phyloP scores from a whole-genome alignment of 2,797 vertebrate genomes.

The Agapornis canus region DNA sequence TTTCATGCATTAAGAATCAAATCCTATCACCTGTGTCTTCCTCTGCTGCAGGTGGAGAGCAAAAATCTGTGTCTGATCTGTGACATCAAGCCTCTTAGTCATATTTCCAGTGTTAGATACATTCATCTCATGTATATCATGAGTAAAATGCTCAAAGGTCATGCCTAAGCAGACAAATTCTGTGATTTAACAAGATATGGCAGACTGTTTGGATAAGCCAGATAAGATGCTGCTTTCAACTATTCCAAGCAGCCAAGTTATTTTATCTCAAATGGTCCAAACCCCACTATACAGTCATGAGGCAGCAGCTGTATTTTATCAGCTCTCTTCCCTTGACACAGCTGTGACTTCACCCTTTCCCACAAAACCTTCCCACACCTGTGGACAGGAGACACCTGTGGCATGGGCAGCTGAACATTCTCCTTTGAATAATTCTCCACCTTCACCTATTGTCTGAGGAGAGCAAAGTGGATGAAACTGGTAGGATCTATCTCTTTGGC shows the following conservation, averaged over 20 bases:
- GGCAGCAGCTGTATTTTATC: neutral
- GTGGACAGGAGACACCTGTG: neutral
- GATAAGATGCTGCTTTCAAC: neutral
- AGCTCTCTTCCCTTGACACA: neutral
- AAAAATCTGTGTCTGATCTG: neutral
- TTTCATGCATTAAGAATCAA: neutral
- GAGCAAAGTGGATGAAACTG: neutral
- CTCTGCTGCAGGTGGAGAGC: neutral
- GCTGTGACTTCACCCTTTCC: neutral
- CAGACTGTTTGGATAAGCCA: neutral
- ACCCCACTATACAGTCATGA: neutral
- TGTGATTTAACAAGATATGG: neutral
- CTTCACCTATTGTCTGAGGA: neutral
- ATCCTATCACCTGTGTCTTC: neutral
- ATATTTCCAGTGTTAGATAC: neutral
- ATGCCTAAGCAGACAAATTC: neutral
- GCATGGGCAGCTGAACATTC: neutral
- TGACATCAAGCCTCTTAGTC: neutral
- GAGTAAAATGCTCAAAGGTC: neutral
- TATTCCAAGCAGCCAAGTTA: neutral
- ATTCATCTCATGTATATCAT: neutral
- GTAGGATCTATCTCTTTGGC: neutral
- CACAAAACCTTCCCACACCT: neutral
- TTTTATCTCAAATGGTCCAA: neutral
- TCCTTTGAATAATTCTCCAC: neutral